These are phyloP conservation scores for Turritopsis rubra DNA, from an alignment of 30 jellyfish, hydroid and myxozoan genomes.

Conservation along the genomic window DNA sequence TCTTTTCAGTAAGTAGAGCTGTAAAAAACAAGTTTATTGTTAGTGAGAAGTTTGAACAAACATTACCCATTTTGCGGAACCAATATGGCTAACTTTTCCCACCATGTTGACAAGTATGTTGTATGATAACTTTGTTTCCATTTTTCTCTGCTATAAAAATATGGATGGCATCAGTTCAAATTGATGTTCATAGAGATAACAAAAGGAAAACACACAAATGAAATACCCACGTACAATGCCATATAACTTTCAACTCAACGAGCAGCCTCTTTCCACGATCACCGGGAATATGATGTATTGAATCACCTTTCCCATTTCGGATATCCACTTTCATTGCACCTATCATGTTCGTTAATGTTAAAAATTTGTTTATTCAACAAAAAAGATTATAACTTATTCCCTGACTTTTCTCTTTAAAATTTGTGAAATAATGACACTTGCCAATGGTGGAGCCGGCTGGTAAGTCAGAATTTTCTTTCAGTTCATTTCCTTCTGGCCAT, in stretches of 20 bases:
- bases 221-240: constrained; percentile 40
- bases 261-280: constrained; percentile 47
- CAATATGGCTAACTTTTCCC: constrained; percentile 70
- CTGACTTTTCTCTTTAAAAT: too few relatives aligned
- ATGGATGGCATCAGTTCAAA: neutral
- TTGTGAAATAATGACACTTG: constrained; percentile 4
- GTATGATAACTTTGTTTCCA: constrained; percentile 33
- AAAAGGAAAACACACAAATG: neutral
- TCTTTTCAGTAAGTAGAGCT: too few relatives aligned
- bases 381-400: neutral
- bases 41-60: too few relatives aligned
- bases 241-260: constrained; percentile 38
- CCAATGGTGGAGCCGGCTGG: constrained; percentile 71
- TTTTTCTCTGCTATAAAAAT: constrained; percentile 31
- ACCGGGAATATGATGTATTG: constrained; percentile 57
- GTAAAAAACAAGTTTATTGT: too few relatives aligned
- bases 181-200: too few relatives aligned
- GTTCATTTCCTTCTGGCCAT: constrained; percentile 58
- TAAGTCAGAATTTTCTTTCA: constrained; percentile 19
- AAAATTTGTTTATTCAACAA: neutral
- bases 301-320: constrained; percentile 47
- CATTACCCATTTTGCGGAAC: constrained; percentile 67
- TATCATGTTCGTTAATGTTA: neutral
- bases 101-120: constrained; percentile 57
- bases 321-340: constrained; percentile 60